Evolutionary conservation across 2,888 invertebrate genomes (phyloP).

Genomic region (Campaea margaritaria): DNA sequence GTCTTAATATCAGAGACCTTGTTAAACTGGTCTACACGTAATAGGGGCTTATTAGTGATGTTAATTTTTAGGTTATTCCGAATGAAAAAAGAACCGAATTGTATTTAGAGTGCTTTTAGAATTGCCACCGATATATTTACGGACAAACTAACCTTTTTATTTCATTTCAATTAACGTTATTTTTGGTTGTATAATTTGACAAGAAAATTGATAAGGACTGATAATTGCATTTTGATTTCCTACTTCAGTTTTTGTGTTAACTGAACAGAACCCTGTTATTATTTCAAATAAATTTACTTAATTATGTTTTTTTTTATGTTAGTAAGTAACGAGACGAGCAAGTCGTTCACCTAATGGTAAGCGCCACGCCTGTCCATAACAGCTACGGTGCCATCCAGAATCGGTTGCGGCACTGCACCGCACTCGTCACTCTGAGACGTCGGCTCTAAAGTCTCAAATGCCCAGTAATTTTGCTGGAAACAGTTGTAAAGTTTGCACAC

Average conservation of each 20-base stretch:
- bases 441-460: too few species aligned
- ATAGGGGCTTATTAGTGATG: constrained; percentile 75
- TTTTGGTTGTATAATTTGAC: constrained; percentile 44
- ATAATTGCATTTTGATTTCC: constrained; percentile 28
- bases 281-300: neutral
- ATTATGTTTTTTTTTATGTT: too few species aligned
- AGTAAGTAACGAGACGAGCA: too few species aligned
- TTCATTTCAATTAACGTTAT: constrained; percentile 52
- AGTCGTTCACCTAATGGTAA: too few species aligned
- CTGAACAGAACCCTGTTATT: neutral
- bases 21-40: constrained; percentile 50
- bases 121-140: constrained; percentile 80
- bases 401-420: too few species aligned
- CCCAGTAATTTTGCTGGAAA: too few species aligned
- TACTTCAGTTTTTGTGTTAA: constrained; percentile 11
- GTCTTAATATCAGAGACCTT: constrained; percentile 40
- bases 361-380: too few species aligned
- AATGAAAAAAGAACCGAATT: constrained; percentile 65
- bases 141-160: constrained; percentile 62
- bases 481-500: too few species aligned
- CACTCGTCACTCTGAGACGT: too few species aligned
- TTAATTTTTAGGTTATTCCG: constrained; percentile 75
- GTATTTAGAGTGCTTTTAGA: constrained; percentile 78
- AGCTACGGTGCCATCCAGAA: too few species aligned
- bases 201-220: constrained; percentile 32